These are phyloP conservation scores for Dasyurus viverrinus DNA, from an alignment of 2,113 vertebrate species.

Conservation along the genomic window DNA sequence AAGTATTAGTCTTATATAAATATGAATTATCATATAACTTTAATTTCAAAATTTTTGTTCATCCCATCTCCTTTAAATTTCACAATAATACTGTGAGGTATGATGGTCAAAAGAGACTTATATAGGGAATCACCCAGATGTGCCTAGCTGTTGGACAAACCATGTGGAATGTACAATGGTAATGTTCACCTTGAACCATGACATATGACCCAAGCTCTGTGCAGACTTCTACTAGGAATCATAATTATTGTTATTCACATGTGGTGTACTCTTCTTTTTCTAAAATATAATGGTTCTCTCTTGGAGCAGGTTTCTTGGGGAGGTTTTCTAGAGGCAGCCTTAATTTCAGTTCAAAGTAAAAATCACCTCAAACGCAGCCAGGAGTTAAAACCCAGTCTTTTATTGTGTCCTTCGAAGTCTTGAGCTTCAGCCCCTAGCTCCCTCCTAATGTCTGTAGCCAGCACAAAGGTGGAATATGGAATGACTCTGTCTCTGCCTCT, in stretches of 20 bases:
- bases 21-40: neutral
- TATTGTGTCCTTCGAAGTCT: too few species aligned
- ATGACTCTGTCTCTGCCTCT: too few species aligned
- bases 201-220: neutral
- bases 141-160: neutral
- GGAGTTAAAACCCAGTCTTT: too few species aligned
- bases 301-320: too few species aligned
- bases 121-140: neutral
- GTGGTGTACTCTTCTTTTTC: too few species aligned
- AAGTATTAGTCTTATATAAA: neutral
- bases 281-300: too few species aligned
- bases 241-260: neutral
- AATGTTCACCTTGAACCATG: neutral
- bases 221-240: neutral
- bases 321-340: too few species aligned
- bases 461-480: too few species aligned
- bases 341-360: too few species aligned
- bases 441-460: too few species aligned
- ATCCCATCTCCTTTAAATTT: neutral
- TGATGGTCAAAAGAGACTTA: neutral
- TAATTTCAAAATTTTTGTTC: neutral
- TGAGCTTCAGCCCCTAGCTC: too few species aligned
- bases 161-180: neutral
- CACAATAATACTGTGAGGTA: neutral
- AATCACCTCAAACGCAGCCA: too few species aligned